Evolutionary conservation across 2,113 vertebrate species (phyloP), one percentile per base, ranked within the genome.

Genomic region (Sigmodon hispidus): DNA sequence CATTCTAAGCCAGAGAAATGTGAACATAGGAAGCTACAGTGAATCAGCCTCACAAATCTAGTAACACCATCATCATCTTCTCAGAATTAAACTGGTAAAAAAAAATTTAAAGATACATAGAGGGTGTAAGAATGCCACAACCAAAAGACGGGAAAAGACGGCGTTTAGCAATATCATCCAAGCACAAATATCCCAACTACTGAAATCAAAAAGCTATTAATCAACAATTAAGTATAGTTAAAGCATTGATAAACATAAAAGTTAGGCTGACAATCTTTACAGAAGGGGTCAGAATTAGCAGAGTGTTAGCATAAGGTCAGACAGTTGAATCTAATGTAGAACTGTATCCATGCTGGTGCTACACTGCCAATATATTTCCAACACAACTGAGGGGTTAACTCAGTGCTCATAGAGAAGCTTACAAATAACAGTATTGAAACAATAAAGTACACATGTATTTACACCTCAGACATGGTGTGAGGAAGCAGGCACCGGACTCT

Each of bases 31-130:
- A 1, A 31, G 76, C 11, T 16, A 24, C 2, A 70, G 89, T 81
- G 16, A 63, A 26, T 17, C 3, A 29, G 45, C 16, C 57, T 31
- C 43, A 31, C 40, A 87, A 79, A 79, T 45, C 6, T 57, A 87
- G 70, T 43, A 87, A 52, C 80, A 89, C 40, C 36, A 75, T 63
- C 36, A 75, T 63, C 48, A 87, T 12, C 10, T 24, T 55, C 48
- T 88, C 70, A 92, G 79, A 93, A 69, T n/a, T 80, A 89, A 91
- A 80, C 50, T 81, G n/a, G 40, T 50, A 70, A 81, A 75, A 89
- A 65, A 8, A 21, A 91, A 7, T 15, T 11, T 3, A 55, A 81
- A 48, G 22, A 31, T 5, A 50, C 73, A 12, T 69, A 36, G 7
- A n/a, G 22, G 83, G 48, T 55, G 22, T 57, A 31, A 92, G 81